Evolutionary conservation across 2,888 invertebrate genomes (phyloP).

Genomic region (Gymnoscelis rufifasciata): DNA sequence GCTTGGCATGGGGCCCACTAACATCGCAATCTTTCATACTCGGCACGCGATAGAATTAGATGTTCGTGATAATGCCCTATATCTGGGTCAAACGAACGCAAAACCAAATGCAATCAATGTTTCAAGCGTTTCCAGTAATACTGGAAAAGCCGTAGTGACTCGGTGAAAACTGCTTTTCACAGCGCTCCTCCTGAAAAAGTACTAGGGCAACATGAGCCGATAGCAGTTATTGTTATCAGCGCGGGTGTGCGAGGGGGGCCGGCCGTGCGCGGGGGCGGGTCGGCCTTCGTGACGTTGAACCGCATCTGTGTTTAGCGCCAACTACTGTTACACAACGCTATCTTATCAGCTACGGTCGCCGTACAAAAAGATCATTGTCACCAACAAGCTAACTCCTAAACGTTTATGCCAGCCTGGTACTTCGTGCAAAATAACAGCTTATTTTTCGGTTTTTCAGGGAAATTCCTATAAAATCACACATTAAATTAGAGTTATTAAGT

Average conservation of each 20-base stretch:
- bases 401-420: constrained; percentile 50
- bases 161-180: constrained; percentile 59
- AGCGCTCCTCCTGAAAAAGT: constrained; percentile 62
- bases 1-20: constrained; percentile 32
- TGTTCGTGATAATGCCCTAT: constrained; percentile 20
- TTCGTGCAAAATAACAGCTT: constrained; percentile 45
- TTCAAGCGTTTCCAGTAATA: constrained; percentile 7
- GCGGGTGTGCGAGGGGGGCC: constrained; percentile 39
- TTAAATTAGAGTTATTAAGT: too few species aligned
- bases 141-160: constrained; percentile 35
- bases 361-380: constrained; percentile 39
- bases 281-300: constrained; percentile 51
- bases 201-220: constrained; percentile 67
- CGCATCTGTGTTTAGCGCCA: constrained; percentile 50
- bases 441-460: constrained; percentile 36
- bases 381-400: constrained; percentile 30
- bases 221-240: constrained; percentile 65
- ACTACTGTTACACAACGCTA: constrained; percentile 51
- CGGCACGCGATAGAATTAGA: constrained; percentile 25
- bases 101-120: constrained; percentile 1
- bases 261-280: constrained; percentile 33
- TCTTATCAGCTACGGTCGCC: constrained; percentile 53
- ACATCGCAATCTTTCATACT: constrained; percentile 23
- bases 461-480: too few species aligned
- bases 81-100: constrained; percentile 24